Evolutionary conservation across 2,113 vertebrate species (phyloP).

Genomic region (Ictalurus furcatus): DNA sequence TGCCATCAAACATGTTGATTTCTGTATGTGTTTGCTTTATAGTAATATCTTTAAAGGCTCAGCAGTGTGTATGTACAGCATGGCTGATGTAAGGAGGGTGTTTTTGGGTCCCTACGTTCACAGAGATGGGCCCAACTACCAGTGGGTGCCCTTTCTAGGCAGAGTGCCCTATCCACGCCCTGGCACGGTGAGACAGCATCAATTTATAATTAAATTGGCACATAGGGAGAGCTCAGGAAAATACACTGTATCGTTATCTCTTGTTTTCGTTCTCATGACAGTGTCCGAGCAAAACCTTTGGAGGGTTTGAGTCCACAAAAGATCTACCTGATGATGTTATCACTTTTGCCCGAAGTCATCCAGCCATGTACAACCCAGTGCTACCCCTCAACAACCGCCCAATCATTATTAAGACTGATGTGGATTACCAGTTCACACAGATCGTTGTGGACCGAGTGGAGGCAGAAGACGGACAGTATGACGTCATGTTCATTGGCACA

Average conservation of each 20-base stretch:
- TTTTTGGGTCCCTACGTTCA: slow-evolving; percentile 96
- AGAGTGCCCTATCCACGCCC: slow-evolving; percentile 94
- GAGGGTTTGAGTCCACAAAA: slow-evolving; percentile 96
- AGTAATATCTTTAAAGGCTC: slow-evolving; percentile 99
- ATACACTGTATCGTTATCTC: neutral
- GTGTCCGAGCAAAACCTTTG: slow-evolving; percentile 98
- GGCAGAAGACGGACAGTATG: slow-evolving; percentile 95
- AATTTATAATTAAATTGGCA: neutral
- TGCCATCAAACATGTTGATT: neutral
- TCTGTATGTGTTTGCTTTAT: slow-evolving; percentile 46
- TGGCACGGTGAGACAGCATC: slow-evolving; percentile 84
- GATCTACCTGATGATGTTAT: slow-evolving; percentile 97
- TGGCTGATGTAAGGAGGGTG: slow-evolving; percentile 92
- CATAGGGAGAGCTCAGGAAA: neutral
- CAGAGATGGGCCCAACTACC: slow-evolving; percentile 94
- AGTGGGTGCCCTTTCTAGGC: slow-evolving; percentile 95
- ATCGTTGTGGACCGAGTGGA: slow-evolving; percentile 96
- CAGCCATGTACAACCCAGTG: slow-evolving; percentile 94
- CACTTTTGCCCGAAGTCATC: slow-evolving; percentile 94
- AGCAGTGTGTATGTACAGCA: slow-evolving; percentile 95
- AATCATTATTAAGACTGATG: slow-evolving; percentile 93
- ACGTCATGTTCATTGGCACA: slow-evolving; percentile 99
- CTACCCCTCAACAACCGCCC: slow-evolving; percentile 92
- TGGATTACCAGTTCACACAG: slow-evolving; percentile 97
- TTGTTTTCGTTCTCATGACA: slow-evolving; percentile 56